Evolutionary conservation across 2,888 invertebrate genomes (phyloP).

Genomic region (Heteropelma amictum): DNA sequence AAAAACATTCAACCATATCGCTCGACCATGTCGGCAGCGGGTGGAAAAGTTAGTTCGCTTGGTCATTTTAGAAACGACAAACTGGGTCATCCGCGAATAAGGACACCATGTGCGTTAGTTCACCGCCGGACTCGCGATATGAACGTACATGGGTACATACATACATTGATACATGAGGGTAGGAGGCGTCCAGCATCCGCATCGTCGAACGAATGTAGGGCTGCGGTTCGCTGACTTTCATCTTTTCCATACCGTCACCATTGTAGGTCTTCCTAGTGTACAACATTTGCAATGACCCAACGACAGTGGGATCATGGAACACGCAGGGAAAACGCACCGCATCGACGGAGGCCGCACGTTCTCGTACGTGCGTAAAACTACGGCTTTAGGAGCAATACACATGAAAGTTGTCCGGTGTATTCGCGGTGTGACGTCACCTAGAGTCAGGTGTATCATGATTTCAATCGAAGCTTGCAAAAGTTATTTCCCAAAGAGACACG

Average conservation of each 20-base stretch:
- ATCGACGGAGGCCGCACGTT: constrained; percentile 41
- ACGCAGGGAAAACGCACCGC: constrained; percentile 25
- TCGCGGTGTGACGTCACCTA: neutral
- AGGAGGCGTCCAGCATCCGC: constrained; percentile 26
- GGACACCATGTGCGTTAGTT: constrained; percentile 15
- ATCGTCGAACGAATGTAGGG: constrained; percentile 33
- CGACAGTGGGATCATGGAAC: neutral
- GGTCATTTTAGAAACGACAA: constrained; percentile 53
- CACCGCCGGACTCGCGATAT: neutral
- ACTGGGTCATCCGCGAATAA: constrained; percentile 51
- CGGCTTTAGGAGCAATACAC: neutral
- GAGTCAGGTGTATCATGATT: constrained; percentile 18
- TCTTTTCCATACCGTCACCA: neutral
- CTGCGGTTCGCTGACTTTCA: constrained; percentile 39
- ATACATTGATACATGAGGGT: neutral
- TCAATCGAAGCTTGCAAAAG: no score
- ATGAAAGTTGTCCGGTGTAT: neutral
- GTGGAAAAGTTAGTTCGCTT: constrained; percentile 50
- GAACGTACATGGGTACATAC: neutral
- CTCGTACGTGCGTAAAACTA: constrained; percentile 38
- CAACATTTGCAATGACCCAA: neutral
- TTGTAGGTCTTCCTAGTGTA: neutral
- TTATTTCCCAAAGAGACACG: no score
- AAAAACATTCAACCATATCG: neutral
- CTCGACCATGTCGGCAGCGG: neutral